Evolutionary conservation across 2,797 vertebrate genomes (phyloP).

Genomic region (Sebastes minor): DNA sequence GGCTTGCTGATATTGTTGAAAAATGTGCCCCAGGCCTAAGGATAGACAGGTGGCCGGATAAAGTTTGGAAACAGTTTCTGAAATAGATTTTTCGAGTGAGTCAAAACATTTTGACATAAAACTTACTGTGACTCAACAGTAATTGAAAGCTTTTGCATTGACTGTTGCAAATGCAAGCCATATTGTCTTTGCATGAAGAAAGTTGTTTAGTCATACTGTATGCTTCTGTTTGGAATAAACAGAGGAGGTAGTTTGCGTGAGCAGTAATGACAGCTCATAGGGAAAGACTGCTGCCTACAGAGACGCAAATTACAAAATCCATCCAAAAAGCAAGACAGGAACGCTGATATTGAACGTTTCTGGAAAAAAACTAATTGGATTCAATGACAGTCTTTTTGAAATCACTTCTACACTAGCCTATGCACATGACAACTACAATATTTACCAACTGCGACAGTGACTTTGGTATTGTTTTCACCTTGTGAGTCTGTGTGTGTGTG

Average conservation of each 20-base stretch:
- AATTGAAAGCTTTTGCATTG: slow-evolving; percentile 13
- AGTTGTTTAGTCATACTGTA: not conserved
- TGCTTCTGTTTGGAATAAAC: slow-evolving; percentile 9
- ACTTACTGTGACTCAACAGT: slow-evolving; percentile 19
- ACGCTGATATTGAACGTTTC: not conserved
- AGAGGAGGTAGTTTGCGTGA: not conserved
- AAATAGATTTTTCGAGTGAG: not conserved
- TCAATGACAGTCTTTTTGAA: no score
- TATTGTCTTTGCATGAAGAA: not conserved
- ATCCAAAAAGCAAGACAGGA: not conserved
- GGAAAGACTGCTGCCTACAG: not conserved
- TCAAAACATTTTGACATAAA: not conserved
- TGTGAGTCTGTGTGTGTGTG: no score
- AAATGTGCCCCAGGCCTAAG: slow-evolving; percentile 18
- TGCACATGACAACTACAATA: no score
- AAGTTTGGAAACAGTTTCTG: slow-evolving; percentile 27
- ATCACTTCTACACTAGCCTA: not conserved
- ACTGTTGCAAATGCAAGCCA: slow-evolving; percentile 20
- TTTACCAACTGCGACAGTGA: no score
- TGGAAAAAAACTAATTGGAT: not conserved
- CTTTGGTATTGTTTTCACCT: no score
- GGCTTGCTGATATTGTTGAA: slow-evolving; percentile 22
- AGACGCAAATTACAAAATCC: not conserved
- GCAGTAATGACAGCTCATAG: not conserved
- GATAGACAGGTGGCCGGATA: slow-evolving; percentile 29